Percentiles rank a stretch among this genome's conserved stretches.
These are phyloP conservation scores for Anguilla pacifica DNA, from an alignment of 2,797 vertebrate genomes.

Conservation along the genomic window DNA sequence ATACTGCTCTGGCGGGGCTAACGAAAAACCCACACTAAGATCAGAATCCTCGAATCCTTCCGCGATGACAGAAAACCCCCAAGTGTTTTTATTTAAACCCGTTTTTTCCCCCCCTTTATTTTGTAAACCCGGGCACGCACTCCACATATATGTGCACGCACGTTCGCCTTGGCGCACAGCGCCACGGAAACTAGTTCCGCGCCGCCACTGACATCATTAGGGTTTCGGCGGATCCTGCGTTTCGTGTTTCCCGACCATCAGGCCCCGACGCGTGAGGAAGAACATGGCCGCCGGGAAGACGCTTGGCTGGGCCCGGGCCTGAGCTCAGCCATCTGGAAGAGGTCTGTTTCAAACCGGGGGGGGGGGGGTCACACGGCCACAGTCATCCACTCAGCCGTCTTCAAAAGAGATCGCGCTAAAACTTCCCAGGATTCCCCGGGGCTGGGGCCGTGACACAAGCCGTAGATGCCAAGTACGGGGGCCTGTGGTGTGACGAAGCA, in stretches of 20 bases:
- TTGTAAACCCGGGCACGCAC: constrained; percentile 24
- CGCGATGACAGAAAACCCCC: constrained; percentile 34
- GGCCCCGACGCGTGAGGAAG: constrained; percentile 24
- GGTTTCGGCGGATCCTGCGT: constrained; percentile 32
- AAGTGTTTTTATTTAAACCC: constrained; percentile 25
- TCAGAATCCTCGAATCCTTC: constrained; percentile 1
- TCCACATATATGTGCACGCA: constrained; percentile 9
- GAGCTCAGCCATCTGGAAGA: background rate
- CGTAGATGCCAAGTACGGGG: background rate
- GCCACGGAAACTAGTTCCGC: constrained; percentile 41
- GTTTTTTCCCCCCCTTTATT: constrained; percentile 35
- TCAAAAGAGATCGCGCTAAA: background rate
- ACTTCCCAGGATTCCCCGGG: constrained; percentile 8
- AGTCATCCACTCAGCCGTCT: background rate
- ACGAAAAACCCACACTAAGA: constrained; percentile 11
- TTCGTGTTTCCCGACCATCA: constrained; percentile 28
- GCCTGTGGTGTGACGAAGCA: background rate
- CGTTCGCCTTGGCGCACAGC: constrained; percentile 41
- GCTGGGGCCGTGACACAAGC: background rate
- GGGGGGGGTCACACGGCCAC: background rate
- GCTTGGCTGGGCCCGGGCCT: background rate
- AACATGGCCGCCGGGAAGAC: constrained; percentile 20
- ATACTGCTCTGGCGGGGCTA: background rate
- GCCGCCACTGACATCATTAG: constrained; percentile 28
- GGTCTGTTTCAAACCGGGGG: too few species aligned